Evolutionary conservation across 2,113 vertebrate genomes (phyloP).

Genomic region (Lutjanus erythropterus): DNA sequence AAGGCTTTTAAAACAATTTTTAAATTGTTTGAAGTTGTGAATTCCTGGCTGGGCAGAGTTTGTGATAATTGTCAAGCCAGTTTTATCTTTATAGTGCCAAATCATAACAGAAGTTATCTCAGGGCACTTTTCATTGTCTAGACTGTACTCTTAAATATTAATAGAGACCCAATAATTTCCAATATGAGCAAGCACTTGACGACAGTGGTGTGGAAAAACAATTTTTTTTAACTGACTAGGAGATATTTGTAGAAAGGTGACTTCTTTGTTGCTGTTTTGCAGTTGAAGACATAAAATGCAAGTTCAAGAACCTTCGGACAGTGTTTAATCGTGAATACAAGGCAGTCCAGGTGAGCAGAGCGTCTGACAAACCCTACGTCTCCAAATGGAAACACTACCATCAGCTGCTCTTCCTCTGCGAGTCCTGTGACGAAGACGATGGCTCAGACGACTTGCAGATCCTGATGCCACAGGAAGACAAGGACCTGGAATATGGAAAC

Average conservation of each 20-base stretch:
- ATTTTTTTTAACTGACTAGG: too few species aligned
- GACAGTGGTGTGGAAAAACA: too few species aligned
- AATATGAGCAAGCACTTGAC: too few species aligned
- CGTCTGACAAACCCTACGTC: conserved; percentile 37
- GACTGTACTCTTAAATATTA: too few species aligned
- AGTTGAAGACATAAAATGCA: conserved; percentile 75
- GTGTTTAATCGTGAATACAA: conserved; percentile 74
- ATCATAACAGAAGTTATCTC: too few species aligned
- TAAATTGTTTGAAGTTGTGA: too few species aligned
- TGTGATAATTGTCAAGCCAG: too few species aligned
- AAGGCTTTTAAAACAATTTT: too few species aligned
- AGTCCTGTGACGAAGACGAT: conserved; percentile 64
- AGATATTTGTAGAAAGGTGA: neutral
- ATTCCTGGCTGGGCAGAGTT: too few species aligned
- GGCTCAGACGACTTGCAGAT: conserved; percentile 23
- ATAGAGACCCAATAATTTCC: too few species aligned
- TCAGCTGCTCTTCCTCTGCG: conserved; percentile 71
- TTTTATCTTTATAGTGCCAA: too few species aligned
- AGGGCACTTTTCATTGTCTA: too few species aligned
- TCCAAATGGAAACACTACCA: conserved; percentile 79
- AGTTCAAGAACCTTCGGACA: conserved; percentile 77
- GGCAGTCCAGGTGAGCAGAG: conserved; percentile 39
- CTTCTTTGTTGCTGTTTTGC: conserved; percentile 28
- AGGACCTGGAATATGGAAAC: conserved; percentile 20
- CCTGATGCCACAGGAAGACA: conserved; percentile 18